Evolutionary conservation across 2,113 vertebrate species (phyloP).

Genomic region (Chrysochloris asiatica): DNA sequence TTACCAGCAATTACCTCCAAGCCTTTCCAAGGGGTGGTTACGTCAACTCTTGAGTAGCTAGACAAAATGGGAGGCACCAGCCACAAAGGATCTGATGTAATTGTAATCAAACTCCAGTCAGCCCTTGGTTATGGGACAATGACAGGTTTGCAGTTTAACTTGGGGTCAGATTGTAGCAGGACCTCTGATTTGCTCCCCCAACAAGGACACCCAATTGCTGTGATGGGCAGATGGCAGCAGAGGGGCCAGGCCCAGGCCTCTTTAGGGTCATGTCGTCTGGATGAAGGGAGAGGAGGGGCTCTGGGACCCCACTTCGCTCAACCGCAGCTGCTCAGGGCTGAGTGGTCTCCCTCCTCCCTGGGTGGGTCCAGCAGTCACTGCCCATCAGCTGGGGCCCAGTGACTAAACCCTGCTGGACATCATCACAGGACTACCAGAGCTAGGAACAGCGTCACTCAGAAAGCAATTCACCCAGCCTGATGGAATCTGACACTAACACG

Average conservation of each 20-base stretch:
- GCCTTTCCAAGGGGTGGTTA: not conserved
- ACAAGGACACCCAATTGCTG: not conserved
- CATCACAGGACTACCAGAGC: too few relatives aligned
- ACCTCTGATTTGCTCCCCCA: not conserved
- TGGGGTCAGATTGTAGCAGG: too few relatives aligned
- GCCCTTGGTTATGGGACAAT: not conserved
- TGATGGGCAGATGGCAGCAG: not conserved
- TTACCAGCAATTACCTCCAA: not conserved
- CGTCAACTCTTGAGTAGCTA: not conserved
- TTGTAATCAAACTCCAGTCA: not conserved
- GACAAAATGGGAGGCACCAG: not conserved
- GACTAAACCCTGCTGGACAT: not conserved
- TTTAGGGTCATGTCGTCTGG: too few relatives aligned
- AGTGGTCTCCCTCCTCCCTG: not conserved
- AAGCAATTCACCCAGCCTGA: too few relatives aligned
- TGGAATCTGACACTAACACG: too few relatives aligned
- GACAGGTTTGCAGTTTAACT: not conserved
- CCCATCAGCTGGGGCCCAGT: not conserved
- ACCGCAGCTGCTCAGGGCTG: not conserved
- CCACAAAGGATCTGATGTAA: not conserved
- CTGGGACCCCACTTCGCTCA: not conserved
- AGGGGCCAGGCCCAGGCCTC: not conserved
- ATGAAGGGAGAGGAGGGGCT: too few relatives aligned
- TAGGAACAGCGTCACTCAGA: too few relatives aligned
- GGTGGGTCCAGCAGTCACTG: not conserved